Percentiles rank a stretch among this genome's conserved stretches.
These are phyloP conservation scores for Antechinus stuartii DNA, from an alignment of 2,113 vertebrate species.

Conservation along the genomic window DNA sequence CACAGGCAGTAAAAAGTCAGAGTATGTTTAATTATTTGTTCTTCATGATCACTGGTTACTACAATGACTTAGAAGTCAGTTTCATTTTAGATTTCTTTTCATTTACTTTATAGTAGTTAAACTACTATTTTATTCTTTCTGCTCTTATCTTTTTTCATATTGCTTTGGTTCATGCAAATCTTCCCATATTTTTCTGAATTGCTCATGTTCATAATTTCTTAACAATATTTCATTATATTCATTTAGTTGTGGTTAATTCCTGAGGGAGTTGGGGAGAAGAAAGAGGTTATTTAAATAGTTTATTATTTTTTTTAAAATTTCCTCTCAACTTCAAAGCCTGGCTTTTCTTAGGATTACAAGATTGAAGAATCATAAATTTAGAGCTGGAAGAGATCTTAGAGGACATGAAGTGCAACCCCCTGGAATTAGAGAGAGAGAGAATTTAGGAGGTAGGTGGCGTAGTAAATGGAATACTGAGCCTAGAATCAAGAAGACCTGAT, in stretches of 20 bases:
- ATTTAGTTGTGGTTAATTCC: neutral
- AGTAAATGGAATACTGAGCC: neutral
- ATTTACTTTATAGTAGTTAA: neutral
- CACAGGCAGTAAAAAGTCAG: neutral
- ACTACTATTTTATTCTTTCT: neutral
- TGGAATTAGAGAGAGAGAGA: neutral
- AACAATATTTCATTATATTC: neutral
- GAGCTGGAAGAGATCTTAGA: neutral
- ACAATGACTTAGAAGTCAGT: neutral
- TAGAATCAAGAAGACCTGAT: neutral
- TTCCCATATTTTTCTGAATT: neutral
- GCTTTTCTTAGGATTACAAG: neutral
- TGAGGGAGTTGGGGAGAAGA: neutral
- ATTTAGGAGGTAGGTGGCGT: neutral
- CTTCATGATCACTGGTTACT: too few relatives aligned
- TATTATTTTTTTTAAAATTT: neutral
- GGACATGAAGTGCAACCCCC: neutral
- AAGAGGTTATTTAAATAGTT: neutral
- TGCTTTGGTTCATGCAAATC: neutral
- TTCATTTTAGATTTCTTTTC: neutral
- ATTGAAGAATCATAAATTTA: neutral
- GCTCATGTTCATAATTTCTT: neutral
- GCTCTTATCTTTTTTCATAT: neutral
- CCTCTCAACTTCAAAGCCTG: neutral
- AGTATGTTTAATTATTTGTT: neutral